These are phyloP conservation scores for Parazoanthus darwini DNA, from an alignment of 92 coral and sea anemone species.

Conservation along the genomic window DNA sequence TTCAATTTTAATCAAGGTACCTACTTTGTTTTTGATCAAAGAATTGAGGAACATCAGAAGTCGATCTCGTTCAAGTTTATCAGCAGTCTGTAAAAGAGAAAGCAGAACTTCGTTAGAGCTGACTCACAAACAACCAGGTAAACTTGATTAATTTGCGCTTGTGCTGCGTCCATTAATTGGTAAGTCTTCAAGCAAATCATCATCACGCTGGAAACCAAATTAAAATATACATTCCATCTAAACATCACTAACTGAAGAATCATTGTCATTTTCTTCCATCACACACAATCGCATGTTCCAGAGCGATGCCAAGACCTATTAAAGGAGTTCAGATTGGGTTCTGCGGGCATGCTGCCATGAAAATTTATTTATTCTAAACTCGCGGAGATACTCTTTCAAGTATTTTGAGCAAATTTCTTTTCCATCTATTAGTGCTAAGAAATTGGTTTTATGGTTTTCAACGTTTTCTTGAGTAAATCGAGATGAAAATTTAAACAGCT, in stretches of 20 bases:
- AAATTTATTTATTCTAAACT: no score
- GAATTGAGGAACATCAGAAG: slow-evolving; percentile 84
- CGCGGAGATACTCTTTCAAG: no score
- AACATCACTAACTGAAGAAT: no score
- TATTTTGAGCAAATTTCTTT: no score
- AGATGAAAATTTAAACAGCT: no score
- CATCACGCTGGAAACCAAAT: neutral
- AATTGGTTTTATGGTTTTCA: no score
- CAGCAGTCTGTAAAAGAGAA: slow-evolving; percentile 72
- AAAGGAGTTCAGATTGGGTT: no score
- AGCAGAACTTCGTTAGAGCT: neutral
- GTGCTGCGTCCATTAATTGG: neutral
- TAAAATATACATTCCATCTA: neutral
- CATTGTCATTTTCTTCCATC: neutral
- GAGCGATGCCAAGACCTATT: no score
- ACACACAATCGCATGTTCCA: neutral
- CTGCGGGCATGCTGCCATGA: no score
- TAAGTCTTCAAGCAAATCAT: neutral
- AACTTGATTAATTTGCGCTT: neutral
- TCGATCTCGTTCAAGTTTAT: slow-evolving; percentile 95
- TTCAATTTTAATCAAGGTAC: neutral
- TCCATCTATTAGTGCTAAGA: no score
- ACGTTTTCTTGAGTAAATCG: no score
- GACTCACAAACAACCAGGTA: neutral
- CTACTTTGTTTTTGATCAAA: slow-evolving; percentile 90